These are phyloP conservation scores for Rallus limicola DNA, from an alignment of 2,113 vertebrate species.

Conservation along the genomic window DNA sequence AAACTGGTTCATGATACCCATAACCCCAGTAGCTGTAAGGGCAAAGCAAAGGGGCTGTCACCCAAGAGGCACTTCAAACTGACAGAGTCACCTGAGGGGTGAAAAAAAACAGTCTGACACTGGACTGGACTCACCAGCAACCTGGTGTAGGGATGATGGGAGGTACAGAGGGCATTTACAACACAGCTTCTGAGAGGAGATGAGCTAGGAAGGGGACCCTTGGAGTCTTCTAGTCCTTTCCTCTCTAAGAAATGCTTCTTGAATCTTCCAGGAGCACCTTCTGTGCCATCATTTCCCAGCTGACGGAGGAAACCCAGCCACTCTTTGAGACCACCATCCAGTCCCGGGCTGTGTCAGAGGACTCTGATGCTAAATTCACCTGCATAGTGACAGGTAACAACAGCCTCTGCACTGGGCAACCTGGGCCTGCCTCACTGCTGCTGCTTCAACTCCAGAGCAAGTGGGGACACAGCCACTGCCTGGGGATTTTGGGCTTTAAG, in stretches of 20 bases:
- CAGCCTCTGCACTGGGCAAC: not conserved
- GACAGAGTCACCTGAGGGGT: not conserved
- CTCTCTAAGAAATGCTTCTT: conserved; percentile 68
- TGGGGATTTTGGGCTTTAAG: not conserved
- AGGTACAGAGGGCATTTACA: not conserved
- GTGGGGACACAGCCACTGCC: not conserved
- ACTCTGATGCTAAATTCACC: conserved; percentile 92
- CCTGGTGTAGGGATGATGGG: not conserved
- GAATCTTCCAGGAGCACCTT: conserved; percentile 91
- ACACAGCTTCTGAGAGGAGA: not conserved
- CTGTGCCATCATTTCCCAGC: conserved; percentile 95
- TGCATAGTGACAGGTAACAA: conserved; percentile 95
- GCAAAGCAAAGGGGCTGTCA: not conserved
- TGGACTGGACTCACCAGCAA: not conserved
- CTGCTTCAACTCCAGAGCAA: not conserved
- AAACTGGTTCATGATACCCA: not conserved
- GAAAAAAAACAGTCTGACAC: not conserved
- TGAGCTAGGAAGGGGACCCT: not conserved
- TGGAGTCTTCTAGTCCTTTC: not conserved
- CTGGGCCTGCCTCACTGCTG: not conserved
- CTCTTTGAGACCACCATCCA: conserved; percentile 93
- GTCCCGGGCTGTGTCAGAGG: conserved; percentile 91
- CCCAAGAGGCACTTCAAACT: not conserved
- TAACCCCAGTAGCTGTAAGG: not conserved
- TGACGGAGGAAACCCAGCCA: conserved; percentile 96